These are phyloP conservation scores for Scaptomyza montana DNA, from an alignment of 1,140 invertebrate species.

Conservation along the genomic window DNA sequence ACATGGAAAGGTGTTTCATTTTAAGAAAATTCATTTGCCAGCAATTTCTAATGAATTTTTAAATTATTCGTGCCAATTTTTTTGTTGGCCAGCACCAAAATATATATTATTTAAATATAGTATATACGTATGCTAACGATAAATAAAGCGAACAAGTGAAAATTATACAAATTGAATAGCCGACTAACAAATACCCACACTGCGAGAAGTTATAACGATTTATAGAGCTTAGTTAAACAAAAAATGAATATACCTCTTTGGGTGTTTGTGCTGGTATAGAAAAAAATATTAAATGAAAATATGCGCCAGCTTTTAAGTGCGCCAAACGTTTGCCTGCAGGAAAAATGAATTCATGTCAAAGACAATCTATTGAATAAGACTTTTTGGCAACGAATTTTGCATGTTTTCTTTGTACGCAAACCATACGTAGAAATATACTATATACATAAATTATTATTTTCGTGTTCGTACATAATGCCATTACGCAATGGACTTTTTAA, in stretches of 20 bases:
- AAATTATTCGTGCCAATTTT: slow-evolving; percentile 58
- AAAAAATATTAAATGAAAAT: slow-evolving; percentile 48
- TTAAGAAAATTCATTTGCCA: slow-evolving; percentile 59
- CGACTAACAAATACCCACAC: slow-evolving; percentile 26
- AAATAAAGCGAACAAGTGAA: slow-evolving; percentile 26
- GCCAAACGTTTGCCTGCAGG: slow-evolving; percentile 41
- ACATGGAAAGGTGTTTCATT: slow-evolving; percentile 73
- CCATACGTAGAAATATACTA: slow-evolving; percentile 41
- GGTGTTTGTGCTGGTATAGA: not conserved
- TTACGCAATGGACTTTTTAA: slow-evolving; percentile 70
- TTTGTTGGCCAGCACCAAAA: slow-evolving; percentile 31
- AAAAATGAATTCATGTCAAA: slow-evolving; percentile 82
- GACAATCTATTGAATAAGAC: slow-evolving; percentile 79
- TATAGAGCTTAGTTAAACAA: not conserved
- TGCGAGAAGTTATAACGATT: not conserved
- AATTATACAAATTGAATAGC: slow-evolving; percentile 3
- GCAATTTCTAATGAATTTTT: slow-evolving; percentile 66
- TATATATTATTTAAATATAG: slow-evolving; percentile 30
- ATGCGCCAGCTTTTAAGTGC: slow-evolving; percentile 71
- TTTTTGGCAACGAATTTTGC: slow-evolving; percentile 71
- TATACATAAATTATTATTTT: slow-evolving; percentile 5
- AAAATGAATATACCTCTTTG: slow-evolving; percentile 3
- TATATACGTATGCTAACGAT: slow-evolving; percentile 22
- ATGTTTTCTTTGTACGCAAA: slow-evolving; percentile 31
- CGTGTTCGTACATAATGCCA: slow-evolving; percentile 17